Conservation (phyloP, 2,797 vertebrate species). For the Gallirallus australis region DNA sequence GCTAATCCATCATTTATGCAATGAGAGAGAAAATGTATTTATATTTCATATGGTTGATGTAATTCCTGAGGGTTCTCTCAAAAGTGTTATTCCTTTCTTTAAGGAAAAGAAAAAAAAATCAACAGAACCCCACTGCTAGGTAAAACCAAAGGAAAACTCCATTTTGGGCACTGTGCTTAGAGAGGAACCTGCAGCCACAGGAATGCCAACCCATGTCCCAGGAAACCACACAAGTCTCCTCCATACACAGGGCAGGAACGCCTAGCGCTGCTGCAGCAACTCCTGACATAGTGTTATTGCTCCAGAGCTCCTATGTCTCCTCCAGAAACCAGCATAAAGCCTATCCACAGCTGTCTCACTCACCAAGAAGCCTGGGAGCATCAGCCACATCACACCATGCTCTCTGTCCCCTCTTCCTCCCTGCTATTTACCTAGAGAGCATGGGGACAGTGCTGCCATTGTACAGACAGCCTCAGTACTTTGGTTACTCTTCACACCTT, state of each 20-base stretch:
- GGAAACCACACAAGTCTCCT: accelerated
- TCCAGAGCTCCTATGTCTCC: not conserved
- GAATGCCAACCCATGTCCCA: not conserved
- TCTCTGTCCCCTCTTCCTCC: not conserved
- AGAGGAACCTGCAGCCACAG: not conserved
- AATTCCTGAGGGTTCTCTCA: not conserved
- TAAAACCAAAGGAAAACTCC: not conserved
- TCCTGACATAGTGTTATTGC: not conserved
- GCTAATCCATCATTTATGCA: conserved; percentile 28
- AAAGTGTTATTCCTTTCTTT: not conserved
- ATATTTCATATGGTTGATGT: conserved; percentile 10
- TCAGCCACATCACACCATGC: accelerated
- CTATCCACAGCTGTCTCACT: not conserved
- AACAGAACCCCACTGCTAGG: not conserved
- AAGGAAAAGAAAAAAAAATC: not conserved
- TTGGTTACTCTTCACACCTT: not conserved
- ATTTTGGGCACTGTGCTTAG: not conserved
- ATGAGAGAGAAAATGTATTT: not conserved
- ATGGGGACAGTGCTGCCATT: accelerated
- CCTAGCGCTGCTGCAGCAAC: not conserved
- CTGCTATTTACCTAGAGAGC: not conserved
- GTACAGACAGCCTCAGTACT: not conserved
- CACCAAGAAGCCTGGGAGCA: not conserved
- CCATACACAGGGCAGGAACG: accelerated
- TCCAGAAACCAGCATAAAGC: not conserved